Conservation (phyloP, 1,140 invertebrate genomes). For the Plectrocnemia conspersa region DNA sequence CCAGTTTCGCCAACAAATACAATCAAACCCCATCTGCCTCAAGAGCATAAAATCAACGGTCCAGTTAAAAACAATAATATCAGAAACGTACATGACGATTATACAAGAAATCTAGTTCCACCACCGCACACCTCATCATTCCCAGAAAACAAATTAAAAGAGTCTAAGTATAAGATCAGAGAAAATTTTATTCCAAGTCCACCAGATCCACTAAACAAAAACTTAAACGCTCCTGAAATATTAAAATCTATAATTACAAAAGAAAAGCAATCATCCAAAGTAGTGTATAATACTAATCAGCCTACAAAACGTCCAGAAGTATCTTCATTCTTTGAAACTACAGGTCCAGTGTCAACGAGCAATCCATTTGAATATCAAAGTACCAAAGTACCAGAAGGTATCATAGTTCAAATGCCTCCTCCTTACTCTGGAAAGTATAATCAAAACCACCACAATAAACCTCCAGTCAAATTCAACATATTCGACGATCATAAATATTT, state of each 20-base stretch:
- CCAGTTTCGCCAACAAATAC: slow-evolving; percentile 36
- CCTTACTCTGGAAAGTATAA: slow-evolving; percentile 26
- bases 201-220: slow-evolving; percentile 45
- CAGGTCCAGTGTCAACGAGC: slow-evolving; percentile 15
- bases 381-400: slow-evolving; percentile 30
- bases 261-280: slow-evolving; percentile 37
- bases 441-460: slow-evolving; percentile 8
- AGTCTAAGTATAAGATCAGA: slow-evolving; percentile 27
- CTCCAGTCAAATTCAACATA: slow-evolving; percentile 14
- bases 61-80: slow-evolving; percentile 12
- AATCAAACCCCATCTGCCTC: slow-evolving; percentile 40
- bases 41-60: slow-evolving; percentile 2
- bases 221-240: slow-evolving; percentile 27
- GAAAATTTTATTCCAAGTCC: slow-evolving; percentile 46
- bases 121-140: slow-evolving; percentile 28
- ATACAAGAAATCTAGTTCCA: slow-evolving; percentile 26
- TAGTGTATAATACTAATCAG: slow-evolving; percentile 42
- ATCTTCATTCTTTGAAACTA: slow-evolving; percentile 31
- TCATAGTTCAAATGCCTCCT: slow-evolving; percentile 32
- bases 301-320: slow-evolving; percentile 36
- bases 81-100: slow-evolving; percentile 19
- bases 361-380: slow-evolving; percentile 32
- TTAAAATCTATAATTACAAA: slow-evolving; percentile 18
- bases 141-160: slow-evolving; percentile 34
- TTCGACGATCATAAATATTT: slow-evolving; percentile 28